Percentiles rank a stretch among this genome's conserved stretches.
Conservation (phyloP, 2,888 invertebrate genomes). For the Achlya flavicornis region DNA sequence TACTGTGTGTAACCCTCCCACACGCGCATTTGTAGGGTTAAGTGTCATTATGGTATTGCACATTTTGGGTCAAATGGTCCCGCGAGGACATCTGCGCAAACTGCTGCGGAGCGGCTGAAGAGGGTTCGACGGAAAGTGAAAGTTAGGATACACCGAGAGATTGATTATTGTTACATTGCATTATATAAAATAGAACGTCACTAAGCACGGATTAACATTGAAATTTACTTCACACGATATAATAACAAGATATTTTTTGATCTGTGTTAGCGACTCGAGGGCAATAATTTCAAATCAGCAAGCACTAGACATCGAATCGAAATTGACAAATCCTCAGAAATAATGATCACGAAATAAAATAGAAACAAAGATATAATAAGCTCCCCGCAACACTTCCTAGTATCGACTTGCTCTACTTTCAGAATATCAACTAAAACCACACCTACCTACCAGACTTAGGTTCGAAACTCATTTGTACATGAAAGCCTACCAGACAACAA, state of each 20-base stretch:
- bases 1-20: conserved; percentile 48
- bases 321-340: not conserved
- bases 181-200: too few species aligned
- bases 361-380: not conserved
- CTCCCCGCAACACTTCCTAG: not conserved
- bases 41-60: conserved; percentile 47
- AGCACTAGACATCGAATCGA: not conserved
- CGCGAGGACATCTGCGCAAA: conserved; percentile 57
- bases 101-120: conserved; percentile 33
- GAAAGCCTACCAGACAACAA: conserved; percentile 3
- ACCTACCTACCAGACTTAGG: not conserved
- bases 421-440: not conserved
- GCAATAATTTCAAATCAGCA: too few species aligned
- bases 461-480: not conserved
- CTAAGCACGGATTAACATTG: too few species aligned
- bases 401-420: not conserved
- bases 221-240: too few species aligned
- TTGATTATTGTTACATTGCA: not conserved
- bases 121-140: conserved; percentile 49
- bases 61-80: conserved; percentile 51
- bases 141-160: conserved; percentile 29
- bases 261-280: too few species aligned
- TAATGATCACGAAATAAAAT: not conserved
- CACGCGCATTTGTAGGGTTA: conserved; percentile 36
- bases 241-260: too few species aligned